Evolutionary conservation across 2,888 invertebrate genomes (phyloP).

Genomic region (Drosophila merina): DNA sequence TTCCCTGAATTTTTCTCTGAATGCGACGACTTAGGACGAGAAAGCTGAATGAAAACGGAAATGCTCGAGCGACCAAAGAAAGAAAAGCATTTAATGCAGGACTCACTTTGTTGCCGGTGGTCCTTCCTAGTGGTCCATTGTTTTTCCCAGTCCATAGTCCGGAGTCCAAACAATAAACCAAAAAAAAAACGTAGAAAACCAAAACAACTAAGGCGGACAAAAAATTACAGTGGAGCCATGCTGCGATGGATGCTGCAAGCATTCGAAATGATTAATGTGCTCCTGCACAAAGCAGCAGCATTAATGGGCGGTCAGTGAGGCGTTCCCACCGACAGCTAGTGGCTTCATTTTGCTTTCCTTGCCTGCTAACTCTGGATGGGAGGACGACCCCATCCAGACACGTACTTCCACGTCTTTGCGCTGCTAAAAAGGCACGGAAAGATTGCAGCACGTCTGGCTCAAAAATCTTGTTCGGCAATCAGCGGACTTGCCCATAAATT

Average conservation of each 20-base stretch:
- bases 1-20: constrained; percentile 6
- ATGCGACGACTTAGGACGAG: constrained; percentile 50
- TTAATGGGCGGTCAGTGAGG: constrained; percentile 67
- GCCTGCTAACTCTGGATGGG: background rate
- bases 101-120: constrained; percentile 50
- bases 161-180: background rate
- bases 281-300: constrained; percentile 46
- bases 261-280: constrained; percentile 71
- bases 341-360: constrained; percentile 60
- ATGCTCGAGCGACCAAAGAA: constrained; percentile 48
- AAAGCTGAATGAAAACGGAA: constrained; percentile 54
- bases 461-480: constrained; percentile 57
- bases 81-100: constrained; percentile 62
- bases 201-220: constrained; percentile 8
- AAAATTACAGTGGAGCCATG: constrained; percentile 25
- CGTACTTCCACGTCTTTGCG: constrained; percentile 21
- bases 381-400: background rate
- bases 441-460: constrained; percentile 60
- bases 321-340: constrained; percentile 33
- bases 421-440: constrained; percentile 24
- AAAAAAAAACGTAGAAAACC: constrained; percentile 27
- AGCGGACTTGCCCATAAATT: constrained; percentile 57
- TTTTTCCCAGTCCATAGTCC: constrained; percentile 22
- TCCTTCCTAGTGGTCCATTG: constrained; percentile 14
- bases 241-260: constrained; percentile 56